Evolutionary conservation across 2,797 vertebrate genomes (phyloP).

Genomic region (Ambastaia sidthimunki): DNA sequence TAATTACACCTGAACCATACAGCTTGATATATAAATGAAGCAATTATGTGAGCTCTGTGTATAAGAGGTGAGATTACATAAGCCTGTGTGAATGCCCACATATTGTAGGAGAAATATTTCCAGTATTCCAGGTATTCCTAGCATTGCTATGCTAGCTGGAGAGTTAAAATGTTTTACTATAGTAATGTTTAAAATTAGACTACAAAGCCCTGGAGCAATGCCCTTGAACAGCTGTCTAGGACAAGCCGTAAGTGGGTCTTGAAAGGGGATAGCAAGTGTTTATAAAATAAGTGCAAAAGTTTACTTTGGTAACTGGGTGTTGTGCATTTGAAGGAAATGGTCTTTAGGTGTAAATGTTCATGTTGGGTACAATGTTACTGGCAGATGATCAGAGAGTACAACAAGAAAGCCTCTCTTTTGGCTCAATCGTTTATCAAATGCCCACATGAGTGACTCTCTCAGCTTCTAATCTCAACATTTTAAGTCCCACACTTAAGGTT

Average conservation of each 20-base stretch:
- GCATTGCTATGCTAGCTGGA: neutral
- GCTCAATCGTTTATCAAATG: slow-evolving; percentile 39
- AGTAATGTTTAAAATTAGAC: slow-evolving; percentile 1
- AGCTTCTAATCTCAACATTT: neutral
- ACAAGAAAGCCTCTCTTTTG: slow-evolving; percentile 19
- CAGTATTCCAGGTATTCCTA: neutral
- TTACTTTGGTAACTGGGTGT: slow-evolving; percentile 6
- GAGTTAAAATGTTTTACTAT: neutral
- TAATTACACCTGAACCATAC: neutral
- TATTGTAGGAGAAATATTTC: neutral
- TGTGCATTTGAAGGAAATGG: slow-evolving; percentile 34
- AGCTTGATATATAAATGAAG: neutral
- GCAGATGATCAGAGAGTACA: slow-evolving; percentile 41
- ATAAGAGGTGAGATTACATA: no score
- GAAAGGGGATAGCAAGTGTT: neutral
- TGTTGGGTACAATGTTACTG: neutral
- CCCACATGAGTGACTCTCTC: neutral
- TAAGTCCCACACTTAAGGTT: neutral
- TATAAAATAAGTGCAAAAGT: neutral
- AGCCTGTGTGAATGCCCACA: neutral
- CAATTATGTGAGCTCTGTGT: neutral
- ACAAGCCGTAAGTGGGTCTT: neutral
- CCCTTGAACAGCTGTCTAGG: neutral
- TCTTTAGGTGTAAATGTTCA: slow-evolving; percentile 24
- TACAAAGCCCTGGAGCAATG: neutral